Base-by-base conservation (phyloP, 2,797 vertebrate genomes). In the Rhyacichthys aspro region DNA sequence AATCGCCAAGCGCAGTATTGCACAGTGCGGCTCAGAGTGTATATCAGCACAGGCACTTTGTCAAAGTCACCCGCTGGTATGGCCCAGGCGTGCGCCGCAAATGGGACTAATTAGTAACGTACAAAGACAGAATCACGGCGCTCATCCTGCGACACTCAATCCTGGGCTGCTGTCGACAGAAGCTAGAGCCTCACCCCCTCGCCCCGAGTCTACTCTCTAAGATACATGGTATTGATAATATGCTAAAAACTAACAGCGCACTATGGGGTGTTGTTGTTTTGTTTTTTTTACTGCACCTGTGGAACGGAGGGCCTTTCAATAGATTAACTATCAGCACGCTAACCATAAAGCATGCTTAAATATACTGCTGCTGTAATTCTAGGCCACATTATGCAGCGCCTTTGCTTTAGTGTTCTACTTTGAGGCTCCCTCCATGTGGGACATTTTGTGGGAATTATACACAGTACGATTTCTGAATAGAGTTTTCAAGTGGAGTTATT, bases 71-170 rank as follows among this genome's bases (percentile, higher is more conserved):
- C 78, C 70, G 70, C 59, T 11, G 69, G 78, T 66, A 70, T 59
- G 77, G 78, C 75, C 76, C 62, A 62, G 79, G 69, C 77, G 66
- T 77, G 81, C 59, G 70, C 79, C 55, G 78, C 86, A 87, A 88
- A 89, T 88, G 83, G 83, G 84, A 84, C 84, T 88, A 88, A 90
- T 90, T 89, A 88, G 88, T 76, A 81, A 82, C 77, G 60, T 64
- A 74, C 77, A 80, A 75, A 88, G 86, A 79, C 78, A 82, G 72
- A 74, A 64, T 65, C 49, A 14, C 66, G 52, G 43, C 15, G 66
- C 70, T 79, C 76, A 72, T 78, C 79, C 67, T 57, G 54, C 76
- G 56, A 70, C 73, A 61, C 72, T 78, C 69, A 67, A 73, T 79
- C 76, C 67, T 57, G 19, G 61, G 59, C 52, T 11, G 59, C 65